Conservation (phyloP, 1,140 invertebrate species). For the Anoplophora glabripennis region DNA sequence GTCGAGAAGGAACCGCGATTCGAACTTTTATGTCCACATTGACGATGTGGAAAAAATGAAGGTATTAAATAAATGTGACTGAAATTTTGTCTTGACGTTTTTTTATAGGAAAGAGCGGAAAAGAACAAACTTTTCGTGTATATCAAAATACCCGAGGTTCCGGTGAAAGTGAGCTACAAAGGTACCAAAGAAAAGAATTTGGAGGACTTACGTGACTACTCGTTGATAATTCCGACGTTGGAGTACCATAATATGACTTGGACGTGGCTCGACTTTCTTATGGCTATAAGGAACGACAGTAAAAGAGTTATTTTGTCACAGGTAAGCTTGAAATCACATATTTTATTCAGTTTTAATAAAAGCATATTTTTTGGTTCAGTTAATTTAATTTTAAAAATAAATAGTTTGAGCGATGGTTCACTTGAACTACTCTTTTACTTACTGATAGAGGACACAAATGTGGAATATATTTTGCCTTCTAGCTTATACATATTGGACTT, state of each 20-base stretch:
- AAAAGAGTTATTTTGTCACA: slow-evolving; percentile 86
- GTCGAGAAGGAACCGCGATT: slow-evolving; percentile 68
- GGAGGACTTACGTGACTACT: slow-evolving; percentile 92
- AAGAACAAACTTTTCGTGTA: slow-evolving; percentile 99
- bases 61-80: slow-evolving; percentile 47
- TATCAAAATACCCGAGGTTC: slow-evolving; percentile 97
- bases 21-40: slow-evolving; percentile 84
- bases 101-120: slow-evolving; percentile 82
- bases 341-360: no score
- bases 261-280: slow-evolving; percentile 97
- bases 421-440: no score
- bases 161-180: slow-evolving; percentile 94
- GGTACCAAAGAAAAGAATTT: slow-evolving; percentile 98
- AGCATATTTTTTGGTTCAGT: no score
- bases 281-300: slow-evolving; percentile 94
- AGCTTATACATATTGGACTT: no score
- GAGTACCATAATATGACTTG: slow-evolving; percentile 99
- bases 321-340: slow-evolving; percentile 45
- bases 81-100: slow-evolving; percentile 12
- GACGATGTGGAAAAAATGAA: slow-evolving; percentile 99
- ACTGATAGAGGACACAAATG: no score
- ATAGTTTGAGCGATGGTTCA: no score
- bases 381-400: no score
- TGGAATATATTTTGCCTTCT: no score
- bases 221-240: slow-evolving; percentile 88